phyloP scores from a whole-genome alignment of 1,140 invertebrate genomes.

The Drosophila rufa region DNA sequence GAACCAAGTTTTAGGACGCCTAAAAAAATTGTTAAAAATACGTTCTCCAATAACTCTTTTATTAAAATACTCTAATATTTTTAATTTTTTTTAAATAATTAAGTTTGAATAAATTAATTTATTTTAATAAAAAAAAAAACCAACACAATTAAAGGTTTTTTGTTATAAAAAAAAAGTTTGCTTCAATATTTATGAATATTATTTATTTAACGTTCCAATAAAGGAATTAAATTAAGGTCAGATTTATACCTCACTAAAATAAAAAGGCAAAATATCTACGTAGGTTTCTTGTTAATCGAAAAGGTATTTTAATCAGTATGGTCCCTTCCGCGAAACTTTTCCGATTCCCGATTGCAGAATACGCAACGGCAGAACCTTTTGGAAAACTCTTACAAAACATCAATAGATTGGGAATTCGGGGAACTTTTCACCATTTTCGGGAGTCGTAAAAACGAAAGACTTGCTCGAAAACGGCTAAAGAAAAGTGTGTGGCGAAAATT shows the following conservation, averaged over 20 bases:
- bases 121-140: no score
- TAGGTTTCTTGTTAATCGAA: background rate
- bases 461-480: conserved; percentile 39
- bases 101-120: no score
- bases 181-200: background rate
- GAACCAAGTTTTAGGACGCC: no score
- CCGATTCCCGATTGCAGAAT: conserved; percentile 24
- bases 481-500: conserved; percentile 68
- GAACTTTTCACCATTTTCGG: conserved; percentile 52
- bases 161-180: no score
- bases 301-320: conserved; percentile 10
- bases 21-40: no score
- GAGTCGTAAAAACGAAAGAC: conserved; percentile 64
- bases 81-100: no score
- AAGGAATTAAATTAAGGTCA: no score
- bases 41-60: no score
- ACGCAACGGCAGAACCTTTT: conserved; percentile 16
- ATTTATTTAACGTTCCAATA: background rate
- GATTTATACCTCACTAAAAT: background rate
- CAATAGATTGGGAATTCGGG: conserved; percentile 36
- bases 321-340: conserved; percentile 15
- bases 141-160: no score
- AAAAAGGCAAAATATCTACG: background rate
- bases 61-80: no score
- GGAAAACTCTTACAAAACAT: conserved; percentile 31